phyloP scores from a whole-genome alignment of 2,888 invertebrate genomes.

The Scelioninae gen. 1 region DNA sequence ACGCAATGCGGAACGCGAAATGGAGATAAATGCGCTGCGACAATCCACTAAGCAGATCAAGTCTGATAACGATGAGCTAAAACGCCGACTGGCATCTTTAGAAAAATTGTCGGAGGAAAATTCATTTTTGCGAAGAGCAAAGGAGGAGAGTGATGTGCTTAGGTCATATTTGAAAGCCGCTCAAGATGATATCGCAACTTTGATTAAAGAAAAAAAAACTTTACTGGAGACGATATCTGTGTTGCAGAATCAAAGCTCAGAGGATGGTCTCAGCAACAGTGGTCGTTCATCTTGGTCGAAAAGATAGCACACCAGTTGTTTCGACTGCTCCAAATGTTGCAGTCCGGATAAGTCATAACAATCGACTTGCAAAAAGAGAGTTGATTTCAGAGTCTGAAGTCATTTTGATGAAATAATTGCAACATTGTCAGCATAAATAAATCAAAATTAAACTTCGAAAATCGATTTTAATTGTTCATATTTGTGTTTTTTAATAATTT shows the following conservation, averaged over 20 bases:
- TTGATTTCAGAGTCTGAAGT: too few species aligned
- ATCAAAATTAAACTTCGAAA: too few species aligned
- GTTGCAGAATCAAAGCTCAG: slow-evolving; percentile 86
- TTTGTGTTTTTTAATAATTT: too few species aligned
- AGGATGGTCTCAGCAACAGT: slow-evolving; percentile 82
- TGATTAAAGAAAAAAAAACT: slow-evolving; percentile 90
- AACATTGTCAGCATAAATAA: too few species aligned
- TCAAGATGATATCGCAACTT: slow-evolving; percentile 89
- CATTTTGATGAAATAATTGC: too few species aligned
- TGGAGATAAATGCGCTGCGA: slow-evolving; percentile 85
- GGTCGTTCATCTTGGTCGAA: slow-evolving; percentile 85
- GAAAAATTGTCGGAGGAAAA: slow-evolving; percentile 87
- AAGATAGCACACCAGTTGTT: slow-evolving; percentile 89
- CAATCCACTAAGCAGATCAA: slow-evolving; percentile 86
- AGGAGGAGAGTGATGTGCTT: slow-evolving; percentile 87
- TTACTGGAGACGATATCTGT: slow-evolving; percentile 89
- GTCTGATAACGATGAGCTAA: slow-evolving; percentile 88
- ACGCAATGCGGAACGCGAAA: slow-evolving; percentile 83
- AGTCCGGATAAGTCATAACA: slow-evolving; percentile 85
- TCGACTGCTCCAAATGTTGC: slow-evolving; percentile 89
- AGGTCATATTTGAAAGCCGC: slow-evolving; percentile 88
- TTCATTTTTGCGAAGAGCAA: slow-evolving; percentile 84
- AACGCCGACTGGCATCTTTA: slow-evolving; percentile 86
- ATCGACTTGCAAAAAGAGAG: not conserved
- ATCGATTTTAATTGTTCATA: too few species aligned